A percentile compares a stretch with the other conserved stretches of the same genome.
These are phyloP conservation scores for Meiosimyza decipiens DNA, from an alignment of 2,888 invertebrate genomes.

Conservation along the genomic window DNA sequence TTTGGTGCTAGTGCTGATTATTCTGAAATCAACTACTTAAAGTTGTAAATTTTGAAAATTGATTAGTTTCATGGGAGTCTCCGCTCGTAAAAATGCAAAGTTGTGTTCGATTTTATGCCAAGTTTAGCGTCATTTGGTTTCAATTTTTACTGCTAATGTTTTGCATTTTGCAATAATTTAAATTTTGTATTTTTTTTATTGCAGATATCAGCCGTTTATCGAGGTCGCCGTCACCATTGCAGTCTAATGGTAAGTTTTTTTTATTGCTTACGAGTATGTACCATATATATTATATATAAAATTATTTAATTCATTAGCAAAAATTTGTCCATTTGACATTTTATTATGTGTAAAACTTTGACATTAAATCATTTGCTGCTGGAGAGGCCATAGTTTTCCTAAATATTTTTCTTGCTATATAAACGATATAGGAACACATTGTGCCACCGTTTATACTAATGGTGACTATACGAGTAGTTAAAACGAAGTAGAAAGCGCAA, in stretches of 20 bases:
- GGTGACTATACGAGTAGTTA: no score
- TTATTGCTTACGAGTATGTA: neutral
- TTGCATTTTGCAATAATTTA: constrained; percentile 32
- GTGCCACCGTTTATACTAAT: no score
- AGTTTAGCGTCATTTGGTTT: neutral
- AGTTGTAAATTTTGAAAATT: constrained; percentile 1
- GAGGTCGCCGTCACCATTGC: constrained; percentile 83
- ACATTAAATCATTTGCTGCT: neutral
- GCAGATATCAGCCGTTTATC: constrained; percentile 73
- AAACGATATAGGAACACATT: no score
- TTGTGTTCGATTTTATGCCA: constrained; percentile 2
- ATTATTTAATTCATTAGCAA: no score
- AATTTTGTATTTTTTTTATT: constrained; percentile 43
- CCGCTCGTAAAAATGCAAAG: constrained; percentile 22
- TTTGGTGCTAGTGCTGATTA: no score
- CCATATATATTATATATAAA: neutral
- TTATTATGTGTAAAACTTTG: no score
- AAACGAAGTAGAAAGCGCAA: no score
- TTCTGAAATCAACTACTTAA: no score
- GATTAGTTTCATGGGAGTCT: constrained; percentile 30
- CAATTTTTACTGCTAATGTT: constrained; percentile 20
- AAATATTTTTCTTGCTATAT: neutral
- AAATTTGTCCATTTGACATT: no score
- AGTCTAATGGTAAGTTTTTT: constrained; percentile 76
- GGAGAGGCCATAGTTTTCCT: neutral